Evolutionary conservation across 2,113 vertebrate species (phyloP), one percentile per base, ranked within the genome.

Genomic region (Oceanites oceanicus): DNA sequence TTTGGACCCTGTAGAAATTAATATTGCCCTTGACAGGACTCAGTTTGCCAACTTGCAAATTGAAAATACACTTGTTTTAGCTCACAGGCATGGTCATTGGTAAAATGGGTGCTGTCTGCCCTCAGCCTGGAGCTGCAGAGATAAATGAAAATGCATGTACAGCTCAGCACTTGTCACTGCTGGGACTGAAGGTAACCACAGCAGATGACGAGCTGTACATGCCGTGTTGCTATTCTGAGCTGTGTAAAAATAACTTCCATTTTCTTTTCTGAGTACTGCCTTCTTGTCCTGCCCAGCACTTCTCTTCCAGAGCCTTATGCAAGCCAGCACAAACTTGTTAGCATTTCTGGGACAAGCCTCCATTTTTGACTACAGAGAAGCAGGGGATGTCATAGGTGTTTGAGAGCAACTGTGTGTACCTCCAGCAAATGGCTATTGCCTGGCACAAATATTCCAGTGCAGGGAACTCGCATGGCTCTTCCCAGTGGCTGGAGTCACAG

Each of bases 201-300:
- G 63, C 85, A 93, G 73, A 92, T 0, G 3, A 87, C 3, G 22
- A 79, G 58, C 86, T 80, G 55, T 87, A 30, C 6, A 0, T 0
- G 1, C 59, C 0, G 1, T 75, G 38, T 81, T 96, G 79, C 88
- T 91, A 34, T 66, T 86, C 68, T 85, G 80, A 84, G 88, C 86
- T 75, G 86, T 87, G 78, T 95, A 97, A 94, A 98, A 97, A 97
- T 97, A 97, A 45, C 90, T 92, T 59, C 18, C 11, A 18, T 90
- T 91, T 92, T 77, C 62, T 92, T 80, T 89, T 92, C 49, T 47
- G 62, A 32, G n/a, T 71, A 73, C 66, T 87, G 32, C 88, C 25
- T 17, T 78, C 36, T 45, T 45, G 40, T 78, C 16, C 27, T 86
- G 76, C 88, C 94, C 92, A 83, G 68, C 45, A 55, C 80, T 66